phyloP scores from a whole-genome alignment of 2,888 invertebrate species.

The Nemotelus nigrinus region DNA sequence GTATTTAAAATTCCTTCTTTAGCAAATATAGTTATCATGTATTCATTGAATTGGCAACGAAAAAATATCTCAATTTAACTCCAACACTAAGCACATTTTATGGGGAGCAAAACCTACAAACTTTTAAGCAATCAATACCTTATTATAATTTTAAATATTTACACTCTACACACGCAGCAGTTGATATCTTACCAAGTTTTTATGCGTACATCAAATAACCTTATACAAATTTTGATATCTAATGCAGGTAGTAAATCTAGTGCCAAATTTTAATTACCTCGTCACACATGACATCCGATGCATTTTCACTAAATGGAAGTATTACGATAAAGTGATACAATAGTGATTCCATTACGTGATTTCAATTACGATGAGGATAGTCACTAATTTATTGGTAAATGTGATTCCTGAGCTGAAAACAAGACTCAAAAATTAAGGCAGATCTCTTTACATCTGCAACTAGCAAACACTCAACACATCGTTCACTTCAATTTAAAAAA shows the following conservation, averaged over 20 bases:
- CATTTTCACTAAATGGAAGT: too few relatives aligned
- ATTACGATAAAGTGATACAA: too few relatives aligned
- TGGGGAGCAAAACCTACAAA: too few relatives aligned
- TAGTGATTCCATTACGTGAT: not conserved
- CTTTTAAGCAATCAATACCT: not conserved
- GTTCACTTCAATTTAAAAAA: too few relatives aligned
- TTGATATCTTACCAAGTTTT: not conserved
- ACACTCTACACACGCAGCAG: not conserved
- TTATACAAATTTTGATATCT: not conserved
- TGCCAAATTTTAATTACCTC: constrained; percentile 35
- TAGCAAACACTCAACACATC: too few relatives aligned
- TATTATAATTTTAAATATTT: not conserved
- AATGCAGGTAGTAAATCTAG: constrained; percentile 13
- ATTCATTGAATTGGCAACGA: too few relatives aligned
- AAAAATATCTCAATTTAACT: too few relatives aligned
- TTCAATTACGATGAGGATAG: not conserved
- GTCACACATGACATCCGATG: not conserved
- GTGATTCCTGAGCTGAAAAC: not conserved
- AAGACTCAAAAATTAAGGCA: too few relatives aligned
- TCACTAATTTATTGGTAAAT: not conserved
- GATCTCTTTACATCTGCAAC: too few relatives aligned
- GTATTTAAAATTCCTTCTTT: too few relatives aligned
- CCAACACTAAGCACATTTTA: too few relatives aligned
- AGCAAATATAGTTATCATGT: too few relatives aligned
- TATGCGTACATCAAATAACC: not conserved